These are phyloP conservation scores for Rhopalosiphum nymphaeae DNA, from an alignment of 2,888 invertebrate species.

Conservation along the genomic window DNA sequence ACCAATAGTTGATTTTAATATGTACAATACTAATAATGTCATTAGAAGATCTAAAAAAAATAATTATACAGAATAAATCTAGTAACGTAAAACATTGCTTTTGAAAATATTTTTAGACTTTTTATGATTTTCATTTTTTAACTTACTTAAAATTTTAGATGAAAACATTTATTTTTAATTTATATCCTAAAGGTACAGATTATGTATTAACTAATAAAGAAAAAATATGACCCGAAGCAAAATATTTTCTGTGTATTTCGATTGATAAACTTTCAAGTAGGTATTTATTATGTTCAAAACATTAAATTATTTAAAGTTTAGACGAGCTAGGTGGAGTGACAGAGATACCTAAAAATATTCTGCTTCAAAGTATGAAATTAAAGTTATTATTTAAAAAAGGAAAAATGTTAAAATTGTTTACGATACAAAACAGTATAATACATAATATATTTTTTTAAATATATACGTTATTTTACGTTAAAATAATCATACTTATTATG, in stretches of 20 bases:
- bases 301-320: neutral
- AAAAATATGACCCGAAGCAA: neutral
- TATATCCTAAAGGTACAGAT: too few species aligned
- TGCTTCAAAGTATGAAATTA: neutral
- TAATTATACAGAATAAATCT: neutral
- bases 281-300: neutral
- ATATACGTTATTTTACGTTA: neutral
- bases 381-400: neutral
- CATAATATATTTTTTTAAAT: neutral
- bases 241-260: neutral
- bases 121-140: neutral
- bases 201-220: too few species aligned
- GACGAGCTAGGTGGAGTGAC: neutral
- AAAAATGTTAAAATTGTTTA: neutral
- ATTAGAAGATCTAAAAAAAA: neutral
- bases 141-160: neutral
- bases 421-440: neutral
- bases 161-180: neutral
- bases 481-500: neutral
- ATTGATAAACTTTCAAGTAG: neutral
- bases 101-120: neutral
- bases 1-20: neutral
- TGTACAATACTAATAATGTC: neutral
- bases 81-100: neutral
- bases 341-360: neutral